Evolutionary conservation across 2,113 vertebrate species (phyloP), one percentile per base, ranked within the genome.

Genomic region (Trogon melanurus): DNA sequence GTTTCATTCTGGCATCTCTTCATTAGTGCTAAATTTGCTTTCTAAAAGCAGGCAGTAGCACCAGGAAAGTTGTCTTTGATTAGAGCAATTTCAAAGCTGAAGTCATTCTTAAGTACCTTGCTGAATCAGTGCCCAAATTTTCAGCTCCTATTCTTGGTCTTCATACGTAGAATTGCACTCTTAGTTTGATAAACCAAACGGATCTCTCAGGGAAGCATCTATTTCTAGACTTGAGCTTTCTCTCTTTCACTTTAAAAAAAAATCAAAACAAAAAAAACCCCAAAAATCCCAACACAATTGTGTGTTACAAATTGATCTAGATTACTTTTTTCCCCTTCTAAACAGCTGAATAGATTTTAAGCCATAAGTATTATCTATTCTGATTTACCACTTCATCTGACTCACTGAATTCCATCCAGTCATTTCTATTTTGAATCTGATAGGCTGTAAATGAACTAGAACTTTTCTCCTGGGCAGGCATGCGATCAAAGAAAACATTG

Each of bases 401-500:
- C 30, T 96, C 75, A 84, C 57, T 88, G 60, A 84, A 74, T 95
- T 91, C 88, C 75, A 94, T 56, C 79, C 72, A 92, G 51, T 41
- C 27, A 34, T 74, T 94, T 88, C 60, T 95, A 64, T 2, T 89
- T 83, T 78, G 72, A 91, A 48, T 32, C 38, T 76, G 78, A 90
- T 88, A 88, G 57, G 26, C 69, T 80, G 60, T 93, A 83, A 95
- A 94, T 56, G 60, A 94, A 86, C 60, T 90, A 90, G 44, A 93
- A 71, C 58, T 67, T 96, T 93, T 91, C 95, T 95, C 45, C 79
- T 71, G 85, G 82, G 85, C 83, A 85, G 89, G 74, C 9, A 66
- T n/a, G 64, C 75, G 91, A 94, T 96, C 88, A 97, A 86, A 38
- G 64, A 90, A 87, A 91, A 66, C 41, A 94, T 82, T 61, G 90